Evolutionary conservation across 2,113 vertebrate genomes (phyloP).

Genomic region (Cyprichromis sp.): DNA sequence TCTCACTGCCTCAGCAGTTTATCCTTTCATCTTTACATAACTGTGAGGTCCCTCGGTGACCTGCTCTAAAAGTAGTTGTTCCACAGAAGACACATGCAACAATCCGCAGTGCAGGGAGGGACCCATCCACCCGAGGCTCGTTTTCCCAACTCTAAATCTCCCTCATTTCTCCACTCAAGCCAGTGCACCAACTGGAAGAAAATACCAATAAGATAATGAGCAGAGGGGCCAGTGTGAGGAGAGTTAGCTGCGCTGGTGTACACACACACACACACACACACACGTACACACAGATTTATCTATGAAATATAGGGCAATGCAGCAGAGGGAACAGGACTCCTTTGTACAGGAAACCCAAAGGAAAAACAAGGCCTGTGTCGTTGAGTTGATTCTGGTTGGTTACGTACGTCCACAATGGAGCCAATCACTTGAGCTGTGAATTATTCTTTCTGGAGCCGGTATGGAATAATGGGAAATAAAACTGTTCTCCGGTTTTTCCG

Average conservation of each 20-base stretch:
- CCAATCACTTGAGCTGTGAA: constrained; percentile 32
- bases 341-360: constrained; percentile 11
- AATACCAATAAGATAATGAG: constrained; percentile 16
- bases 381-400: constrained; percentile 34
- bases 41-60: constrained; percentile 14
- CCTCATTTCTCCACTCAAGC: not conserved
- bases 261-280: not conserved
- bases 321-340: not conserved
- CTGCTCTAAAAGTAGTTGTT: constrained; percentile 28
- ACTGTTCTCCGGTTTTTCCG: not conserved
- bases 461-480: constrained; percentile 32
- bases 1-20: constrained; percentile 53
- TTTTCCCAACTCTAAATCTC: not conserved
- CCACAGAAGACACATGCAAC: not conserved
- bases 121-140: constrained; percentile 12
- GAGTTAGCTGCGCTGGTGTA: not conserved
- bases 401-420: constrained; percentile 26
- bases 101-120: constrained; percentile 16
- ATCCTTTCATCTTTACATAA: constrained; percentile 62
- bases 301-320: constrained; percentile 1
- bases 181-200: not conserved
- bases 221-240: not conserved
- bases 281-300: not conserved
- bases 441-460: constrained; percentile 12
- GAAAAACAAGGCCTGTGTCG: not conserved